Evolutionary conservation across 2,113 vertebrate genomes (phyloP), one percentile per base, ranked within the genome.

Genomic region (Leptodactylus fuscus): DNA sequence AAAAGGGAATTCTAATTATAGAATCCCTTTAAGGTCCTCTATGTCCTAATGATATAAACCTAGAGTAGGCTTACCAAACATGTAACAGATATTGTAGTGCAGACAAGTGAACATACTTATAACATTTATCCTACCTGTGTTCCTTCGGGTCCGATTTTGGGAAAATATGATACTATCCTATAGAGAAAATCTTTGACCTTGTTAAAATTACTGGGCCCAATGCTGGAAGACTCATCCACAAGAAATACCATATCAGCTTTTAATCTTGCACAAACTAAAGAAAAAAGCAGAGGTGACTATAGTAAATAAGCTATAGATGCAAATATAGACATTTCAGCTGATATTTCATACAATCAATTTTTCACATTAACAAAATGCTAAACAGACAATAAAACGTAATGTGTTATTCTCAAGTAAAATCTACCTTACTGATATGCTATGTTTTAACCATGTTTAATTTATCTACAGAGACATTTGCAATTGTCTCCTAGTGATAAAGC

Each of bases 181-280:
- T 96, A 97, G 49, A 97, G 92, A 88, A 97, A 96, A 89, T 97
- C 95, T 87, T 97, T 97, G 84, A 97, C 93, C 89, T 96, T 97
- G 20, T 90, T 90, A 78, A 98, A 97, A 88, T 97, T 97, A 88
- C 93, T 92, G 0, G 91, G 89, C 3, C 96, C 96, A 0, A 97
- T 95, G 89, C 96, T 98, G 0, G 95, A 97, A 36, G 97, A 98
- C 87, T 97, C 96, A 16, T 98, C 97, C 87, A 98, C 95, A 84
- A 98, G 89, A 91, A 98, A 97, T 0, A 94, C 96, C 0, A 97
- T 84, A 32, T 97, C 97, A 20, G 94, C 95, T 88, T 94, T 96
- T 88, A 92, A 84, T 87, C 91, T 95, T 81, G 94, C 92, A 85
- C 96, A 98, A 11, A 94, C 97, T 98, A 89, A 18, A 3, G 15